Evolutionary conservation across 1,140 invertebrate genomes (phyloP).

Genomic region (Drosophila nebulosa): DNA sequence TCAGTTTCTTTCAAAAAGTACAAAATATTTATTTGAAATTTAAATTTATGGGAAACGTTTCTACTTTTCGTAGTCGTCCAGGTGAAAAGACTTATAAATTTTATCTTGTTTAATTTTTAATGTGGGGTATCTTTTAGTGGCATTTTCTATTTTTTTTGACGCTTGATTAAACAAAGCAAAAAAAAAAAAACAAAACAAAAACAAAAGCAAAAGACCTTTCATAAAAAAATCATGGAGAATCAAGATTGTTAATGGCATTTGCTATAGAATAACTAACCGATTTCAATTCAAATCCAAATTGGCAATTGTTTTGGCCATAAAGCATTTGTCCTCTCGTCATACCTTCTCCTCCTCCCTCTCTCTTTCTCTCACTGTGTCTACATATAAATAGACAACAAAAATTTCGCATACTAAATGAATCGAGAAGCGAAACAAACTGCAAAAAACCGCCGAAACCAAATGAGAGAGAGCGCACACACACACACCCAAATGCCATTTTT

Average conservation of each 20-base stretch:
- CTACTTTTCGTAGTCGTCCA: too few relatives aligned
- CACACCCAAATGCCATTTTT: conserved; percentile 6
- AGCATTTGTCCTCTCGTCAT: conserved; percentile 7
- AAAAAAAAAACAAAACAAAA: background rate
- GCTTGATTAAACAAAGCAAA: background rate
- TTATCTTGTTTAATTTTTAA: too few relatives aligned
- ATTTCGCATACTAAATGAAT: background rate
- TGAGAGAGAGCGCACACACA: background rate
- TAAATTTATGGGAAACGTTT: too few relatives aligned
- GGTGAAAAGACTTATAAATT: too few relatives aligned
- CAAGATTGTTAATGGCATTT: conserved; percentile 7
- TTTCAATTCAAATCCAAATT: background rate
- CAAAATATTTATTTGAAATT: too few relatives aligned
- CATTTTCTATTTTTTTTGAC: background rate
- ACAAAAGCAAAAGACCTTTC: background rate
- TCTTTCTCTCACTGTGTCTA: background rate
- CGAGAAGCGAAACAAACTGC: conserved; percentile 27
- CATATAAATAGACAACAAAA: conserved; percentile 1
- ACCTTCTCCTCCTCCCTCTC: background rate
- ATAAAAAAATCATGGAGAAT: background rate
- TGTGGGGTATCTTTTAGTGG: too few relatives aligned
- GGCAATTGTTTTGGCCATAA: conserved; percentile 19
- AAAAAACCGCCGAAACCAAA: background rate
- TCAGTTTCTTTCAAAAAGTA: too few relatives aligned
- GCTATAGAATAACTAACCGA: background rate